Evolutionary conservation across 2,797 vertebrate genomes (phyloP), one percentile per base, ranked within the genome.

Genomic region (Epinephelus coioides): DNA sequence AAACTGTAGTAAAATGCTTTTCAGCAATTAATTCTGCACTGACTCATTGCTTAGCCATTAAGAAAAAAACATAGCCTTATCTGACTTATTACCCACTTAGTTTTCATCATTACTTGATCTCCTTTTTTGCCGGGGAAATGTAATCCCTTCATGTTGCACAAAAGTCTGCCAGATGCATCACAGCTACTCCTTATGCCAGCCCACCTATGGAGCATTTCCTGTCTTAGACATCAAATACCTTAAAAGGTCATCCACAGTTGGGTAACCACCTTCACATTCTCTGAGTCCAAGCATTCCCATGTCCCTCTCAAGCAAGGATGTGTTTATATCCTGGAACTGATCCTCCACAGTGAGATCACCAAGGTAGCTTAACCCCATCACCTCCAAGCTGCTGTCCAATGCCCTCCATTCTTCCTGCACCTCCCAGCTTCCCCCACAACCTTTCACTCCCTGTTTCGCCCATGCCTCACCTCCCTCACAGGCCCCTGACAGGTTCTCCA

Each of bases 261-360:
- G 53, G 40, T 56, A 60, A 46, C 80, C 88, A 1, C 27, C 84
- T 30, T 55, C 83, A 23, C 53, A 70, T 64, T 69, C 84, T 19
- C 78, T 73, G 18, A 91, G 78, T 18, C 89, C 88, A 0, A 91
- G 73, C 13, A 65, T 62, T 0, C 82, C 70, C 64, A 90, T 83
- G 49, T 96, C 96, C 63, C 79, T 91, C 72, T 96, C 95, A 51
- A 96, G 93, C 19, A 94, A 81, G 1, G 95, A 95, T 0, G 95
- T 93, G 85, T 97, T 96, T 60, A 97, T 95, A 81, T 97, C 96
- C 69, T 95, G 85, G 44, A 97, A 96, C 65, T 96, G 88, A 62
- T 97, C 95, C 51, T 97, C 96, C 44, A 96, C 88, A 4, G 92
- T 88, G 18, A 95, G 73, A 38, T 96, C 95, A 0, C 90, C 89